Conservation (phyloP, 1,140 invertebrate species). For the Paraescarpia echinospica region DNA sequence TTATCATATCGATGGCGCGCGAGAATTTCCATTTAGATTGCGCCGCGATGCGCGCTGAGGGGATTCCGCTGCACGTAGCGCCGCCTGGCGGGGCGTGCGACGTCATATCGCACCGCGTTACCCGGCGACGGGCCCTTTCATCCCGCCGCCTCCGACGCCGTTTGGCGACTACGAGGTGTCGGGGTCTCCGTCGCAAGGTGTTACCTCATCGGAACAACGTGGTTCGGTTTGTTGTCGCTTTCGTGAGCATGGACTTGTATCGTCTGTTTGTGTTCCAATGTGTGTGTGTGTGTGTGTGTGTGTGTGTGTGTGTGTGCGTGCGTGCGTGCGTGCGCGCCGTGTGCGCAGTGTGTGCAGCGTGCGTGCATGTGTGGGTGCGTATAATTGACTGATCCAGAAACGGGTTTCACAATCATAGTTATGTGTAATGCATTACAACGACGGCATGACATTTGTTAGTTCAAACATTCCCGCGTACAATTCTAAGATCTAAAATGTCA, state of each 20-base stretch:
- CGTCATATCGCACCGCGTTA: conserved; percentile 3
- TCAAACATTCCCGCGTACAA: too few relatives aligned
- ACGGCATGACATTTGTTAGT: too few relatives aligned
- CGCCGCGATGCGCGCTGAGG: neutral
- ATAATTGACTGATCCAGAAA: too few relatives aligned
- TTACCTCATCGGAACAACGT: neutral
- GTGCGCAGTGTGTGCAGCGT: too few relatives aligned
- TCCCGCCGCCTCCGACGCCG: neutral
- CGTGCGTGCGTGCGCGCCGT: too few relatives aligned
- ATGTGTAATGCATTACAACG: too few relatives aligned
- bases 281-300: too few relatives aligned
- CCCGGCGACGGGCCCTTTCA: neutral
- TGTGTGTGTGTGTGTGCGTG: too few relatives aligned
- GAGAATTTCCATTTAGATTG: conserved; percentile 1
- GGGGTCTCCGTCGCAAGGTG: neutral
- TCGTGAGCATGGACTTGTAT: neutral
- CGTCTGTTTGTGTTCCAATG: too few relatives aligned
- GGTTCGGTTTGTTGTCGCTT: neutral
- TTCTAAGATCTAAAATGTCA: too few relatives aligned
- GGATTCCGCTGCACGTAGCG: neutral
- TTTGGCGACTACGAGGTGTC: neutral
- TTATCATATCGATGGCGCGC: conserved; percentile 3
- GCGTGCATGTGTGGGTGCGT: too few relatives aligned
- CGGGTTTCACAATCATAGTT: too few relatives aligned
- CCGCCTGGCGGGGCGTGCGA: neutral